A percentile compares a stretch with the other conserved stretches of the same genome.
Conservation (phyloP, 2,113 vertebrate species). For the Saimiri boliviensis region DNA sequence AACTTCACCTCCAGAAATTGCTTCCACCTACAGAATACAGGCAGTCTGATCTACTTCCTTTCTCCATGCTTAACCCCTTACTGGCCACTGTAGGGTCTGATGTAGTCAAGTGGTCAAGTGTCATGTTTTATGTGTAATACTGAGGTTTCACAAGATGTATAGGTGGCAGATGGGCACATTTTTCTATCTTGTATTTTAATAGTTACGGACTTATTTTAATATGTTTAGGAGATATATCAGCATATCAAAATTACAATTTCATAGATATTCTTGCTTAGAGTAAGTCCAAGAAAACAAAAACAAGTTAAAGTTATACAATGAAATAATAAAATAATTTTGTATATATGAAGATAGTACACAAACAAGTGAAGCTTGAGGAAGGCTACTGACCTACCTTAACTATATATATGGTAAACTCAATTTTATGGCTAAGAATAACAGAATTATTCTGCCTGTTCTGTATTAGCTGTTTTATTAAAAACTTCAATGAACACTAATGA, state of each 20-base stretch:
- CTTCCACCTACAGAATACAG: not conserved
- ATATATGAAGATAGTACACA: not conserved
- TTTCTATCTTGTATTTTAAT: not conserved
- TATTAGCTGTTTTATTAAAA: not conserved
- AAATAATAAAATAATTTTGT: not conserved
- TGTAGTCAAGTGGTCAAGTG: not conserved
- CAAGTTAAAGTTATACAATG: not conserved
- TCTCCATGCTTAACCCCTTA: not conserved
- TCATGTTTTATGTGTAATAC: not conserved
- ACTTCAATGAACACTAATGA: not conserved
- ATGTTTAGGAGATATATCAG: not conserved
- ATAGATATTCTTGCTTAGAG: not conserved
- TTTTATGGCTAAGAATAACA: not conserved
- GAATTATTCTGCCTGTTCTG: not conserved
- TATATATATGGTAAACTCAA: not conserved
- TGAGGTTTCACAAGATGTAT: not conserved
- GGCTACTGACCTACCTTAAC: not conserved
- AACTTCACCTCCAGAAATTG: not conserved
- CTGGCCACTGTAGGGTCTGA: accelerated
- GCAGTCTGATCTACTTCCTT: not conserved
- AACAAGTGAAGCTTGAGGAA: not conserved
- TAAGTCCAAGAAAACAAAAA: not conserved
- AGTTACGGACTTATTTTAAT: not conserved
- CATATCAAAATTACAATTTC: not conserved
- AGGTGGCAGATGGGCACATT: not conserved